Percentiles rank a stretch among this genome's conserved stretches.
Evolutionary conservation across 2,888 invertebrate genomes (phyloP).

Genomic region (Cheilosia scutellata): DNA sequence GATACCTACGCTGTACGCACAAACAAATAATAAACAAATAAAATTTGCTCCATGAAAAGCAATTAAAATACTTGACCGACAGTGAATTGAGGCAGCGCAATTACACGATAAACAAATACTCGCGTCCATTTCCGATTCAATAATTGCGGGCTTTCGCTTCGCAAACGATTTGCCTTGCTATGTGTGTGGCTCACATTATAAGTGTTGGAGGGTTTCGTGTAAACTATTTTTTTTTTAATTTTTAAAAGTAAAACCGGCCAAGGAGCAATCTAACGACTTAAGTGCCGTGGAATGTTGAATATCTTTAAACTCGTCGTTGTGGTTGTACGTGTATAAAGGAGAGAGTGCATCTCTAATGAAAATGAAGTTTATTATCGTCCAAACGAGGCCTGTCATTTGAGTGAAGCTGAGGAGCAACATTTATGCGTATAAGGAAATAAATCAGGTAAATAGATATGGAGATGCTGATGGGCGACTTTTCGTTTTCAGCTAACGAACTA

Average conservation of each 20-base stretch:
- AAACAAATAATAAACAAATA: slow-evolving; percentile 19
- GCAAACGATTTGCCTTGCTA: slow-evolving; percentile 3
- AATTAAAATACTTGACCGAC: slow-evolving; percentile 58
- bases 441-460: slow-evolving; percentile 17
- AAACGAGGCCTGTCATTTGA: slow-evolving; percentile 11
- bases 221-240: slow-evolving; percentile 22
- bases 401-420: slow-evolving; percentile 31
- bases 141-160: slow-evolving; percentile 65
- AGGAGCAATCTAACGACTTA: slow-evolving; percentile 34
- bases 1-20: slow-evolving; percentile 8
- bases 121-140: slow-evolving; percentile 64
- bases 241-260: slow-evolving; percentile 48
- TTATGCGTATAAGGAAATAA: slow-evolving; percentile 57
- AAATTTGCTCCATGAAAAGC: slow-evolving; percentile 37
- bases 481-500: slow-evolving; percentile 11
- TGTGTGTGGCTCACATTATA: slow-evolving; percentile 13
- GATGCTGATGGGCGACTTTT: slow-evolving; percentile 31
- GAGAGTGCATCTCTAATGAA: slow-evolving; percentile 28
- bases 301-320: slow-evolving; percentile 22
- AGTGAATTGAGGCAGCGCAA: slow-evolving; percentile 16
- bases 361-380: slow-evolving; percentile 51
- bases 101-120: slow-evolving; percentile 15
- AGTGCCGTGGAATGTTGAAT: slow-evolving; percentile 45
- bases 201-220: slow-evolving; percentile 36
- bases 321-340: background rate